Percentiles rank a stretch among this genome's conserved stretches.
Conservation (phyloP, 2,888 invertebrate genomes). For the Hanleya hanleyi region DNA sequence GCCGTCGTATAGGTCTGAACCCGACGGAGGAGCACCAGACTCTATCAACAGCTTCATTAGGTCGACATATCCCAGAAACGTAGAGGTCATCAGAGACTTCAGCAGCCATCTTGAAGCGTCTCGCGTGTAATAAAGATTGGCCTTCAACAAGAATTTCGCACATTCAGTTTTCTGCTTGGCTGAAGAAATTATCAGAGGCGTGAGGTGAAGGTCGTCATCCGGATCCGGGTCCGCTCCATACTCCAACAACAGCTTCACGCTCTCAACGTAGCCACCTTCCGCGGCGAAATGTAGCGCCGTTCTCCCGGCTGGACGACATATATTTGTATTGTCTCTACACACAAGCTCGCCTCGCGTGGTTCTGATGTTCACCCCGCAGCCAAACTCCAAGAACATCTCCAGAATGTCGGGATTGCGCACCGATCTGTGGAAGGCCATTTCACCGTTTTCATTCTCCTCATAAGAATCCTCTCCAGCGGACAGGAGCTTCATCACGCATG, state of each 20-base stretch:
- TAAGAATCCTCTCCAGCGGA: background rate
- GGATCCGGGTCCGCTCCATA: slow-evolving; percentile 8
- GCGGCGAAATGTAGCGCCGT: slow-evolving; percentile 11
- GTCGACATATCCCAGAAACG: background rate
- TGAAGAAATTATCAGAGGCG: background rate
- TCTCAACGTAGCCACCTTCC: background rate
- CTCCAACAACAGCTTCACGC: background rate
- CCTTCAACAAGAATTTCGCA: background rate
- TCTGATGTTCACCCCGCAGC: background rate
- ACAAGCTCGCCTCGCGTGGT: background rate
- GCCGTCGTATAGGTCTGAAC: slow-evolving; percentile 3
- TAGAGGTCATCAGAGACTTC: background rate
- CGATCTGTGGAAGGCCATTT: background rate
- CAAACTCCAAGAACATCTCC: slow-evolving; percentile 9
- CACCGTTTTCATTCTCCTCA: slow-evolving; percentile 11
- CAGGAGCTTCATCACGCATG: slow-evolving; percentile 7
- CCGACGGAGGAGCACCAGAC: background rate
- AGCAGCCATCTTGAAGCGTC: background rate
- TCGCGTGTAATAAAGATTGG: background rate
- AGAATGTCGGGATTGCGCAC: slow-evolving; percentile 2
- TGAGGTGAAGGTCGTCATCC: background rate
- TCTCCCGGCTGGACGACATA: background rate
- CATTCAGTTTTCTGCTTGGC: background rate
- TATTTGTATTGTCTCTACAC: background rate
- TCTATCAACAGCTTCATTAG: slow-evolving; percentile 7